A percentile compares a stretch with the other conserved stretches of the same genome.
These are phyloP conservation scores for Heterodera schachtii DNA, from an alignment of 1,140 invertebrate species.

Conservation along the genomic window DNA sequence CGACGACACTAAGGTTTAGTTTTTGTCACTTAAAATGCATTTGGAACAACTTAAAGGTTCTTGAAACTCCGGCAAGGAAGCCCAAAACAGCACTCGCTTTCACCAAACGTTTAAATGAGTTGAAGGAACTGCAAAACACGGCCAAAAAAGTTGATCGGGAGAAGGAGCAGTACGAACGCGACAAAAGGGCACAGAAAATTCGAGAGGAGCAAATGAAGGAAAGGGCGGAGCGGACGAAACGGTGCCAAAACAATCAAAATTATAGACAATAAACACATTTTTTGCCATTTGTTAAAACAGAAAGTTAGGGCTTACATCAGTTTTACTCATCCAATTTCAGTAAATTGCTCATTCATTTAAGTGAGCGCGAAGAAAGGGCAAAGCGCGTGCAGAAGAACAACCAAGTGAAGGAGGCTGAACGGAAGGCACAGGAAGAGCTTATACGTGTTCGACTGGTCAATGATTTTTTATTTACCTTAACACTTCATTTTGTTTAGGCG, in stretches of 20 bases:
- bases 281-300: too few species aligned
- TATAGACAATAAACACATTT: background rate
- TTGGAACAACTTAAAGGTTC: background rate
- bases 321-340: background rate
- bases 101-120: slow-evolving; percentile 6
- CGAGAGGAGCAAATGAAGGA: slow-evolving; percentile 25
- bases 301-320: too few species aligned
- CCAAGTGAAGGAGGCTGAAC: slow-evolving; percentile 18
- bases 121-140: background rate
- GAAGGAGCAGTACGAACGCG: background rate
- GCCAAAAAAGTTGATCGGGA: background rate
- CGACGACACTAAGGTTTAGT: slow-evolving; percentile 1
- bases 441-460: background rate
- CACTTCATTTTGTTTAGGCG: background rate
- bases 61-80: background rate
- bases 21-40: background rate
- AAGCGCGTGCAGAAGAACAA: slow-evolving; percentile 34
- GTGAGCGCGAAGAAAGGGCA: slow-evolving; percentile 26
- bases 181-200: slow-evolving; percentile 14
- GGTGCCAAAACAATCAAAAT: background rate
- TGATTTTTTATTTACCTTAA: slow-evolving; percentile 14
- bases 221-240: slow-evolving; percentile 18
- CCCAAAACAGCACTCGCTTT: background rate
- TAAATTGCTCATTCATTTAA: too few species aligned
- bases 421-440: slow-evolving; percentile 15